These are phyloP conservation scores for Gymnocheta viridis DNA, from an alignment of 2,888 invertebrate genomes.

Conservation along the genomic window DNA sequence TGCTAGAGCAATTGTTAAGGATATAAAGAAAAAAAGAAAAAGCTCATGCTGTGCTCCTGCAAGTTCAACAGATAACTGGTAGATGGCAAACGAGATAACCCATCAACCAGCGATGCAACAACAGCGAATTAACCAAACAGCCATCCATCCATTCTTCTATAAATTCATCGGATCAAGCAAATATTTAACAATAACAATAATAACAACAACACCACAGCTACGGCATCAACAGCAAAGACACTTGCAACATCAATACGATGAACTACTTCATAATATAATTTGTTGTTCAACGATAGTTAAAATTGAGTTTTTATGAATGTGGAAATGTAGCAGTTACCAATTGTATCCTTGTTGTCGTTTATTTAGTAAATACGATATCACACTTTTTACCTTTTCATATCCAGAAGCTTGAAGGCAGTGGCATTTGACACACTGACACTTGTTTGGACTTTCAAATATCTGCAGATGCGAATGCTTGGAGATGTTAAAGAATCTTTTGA, in stretches of 20 bases:
- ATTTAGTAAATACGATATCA: background rate
- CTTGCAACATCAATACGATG: slow-evolving; percentile 11
- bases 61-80: slow-evolving; percentile 55
- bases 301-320: slow-evolving; percentile 52
- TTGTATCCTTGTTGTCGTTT: slow-evolving; percentile 25
- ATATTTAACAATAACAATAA: slow-evolving; percentile 12
- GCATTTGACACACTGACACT: slow-evolving; percentile 10
- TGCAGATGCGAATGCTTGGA: slow-evolving; percentile 1
- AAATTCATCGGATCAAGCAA: slow-evolving; percentile 26
- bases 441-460: slow-evolving; percentile 3
- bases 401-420: background rate
- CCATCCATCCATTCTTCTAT: slow-evolving; percentile 24
- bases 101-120: background rate
- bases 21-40: slow-evolving; percentile 49
- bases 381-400: background rate
- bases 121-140: slow-evolving; percentile 37
- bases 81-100: slow-evolving; percentile 1
- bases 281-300: slow-evolving; percentile 62
- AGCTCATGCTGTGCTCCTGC: slow-evolving; percentile 55
- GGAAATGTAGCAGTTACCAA: slow-evolving; percentile 2
- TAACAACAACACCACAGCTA: background rate
- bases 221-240: background rate
- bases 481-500: slow-evolving; percentile 43
- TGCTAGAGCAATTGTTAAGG: slow-evolving; percentile 22
- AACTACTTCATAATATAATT: slow-evolving; percentile 56